These are phyloP conservation scores for Callipepla squamata DNA, from an alignment of 2,113 vertebrate species.

Conservation along the genomic window DNA sequence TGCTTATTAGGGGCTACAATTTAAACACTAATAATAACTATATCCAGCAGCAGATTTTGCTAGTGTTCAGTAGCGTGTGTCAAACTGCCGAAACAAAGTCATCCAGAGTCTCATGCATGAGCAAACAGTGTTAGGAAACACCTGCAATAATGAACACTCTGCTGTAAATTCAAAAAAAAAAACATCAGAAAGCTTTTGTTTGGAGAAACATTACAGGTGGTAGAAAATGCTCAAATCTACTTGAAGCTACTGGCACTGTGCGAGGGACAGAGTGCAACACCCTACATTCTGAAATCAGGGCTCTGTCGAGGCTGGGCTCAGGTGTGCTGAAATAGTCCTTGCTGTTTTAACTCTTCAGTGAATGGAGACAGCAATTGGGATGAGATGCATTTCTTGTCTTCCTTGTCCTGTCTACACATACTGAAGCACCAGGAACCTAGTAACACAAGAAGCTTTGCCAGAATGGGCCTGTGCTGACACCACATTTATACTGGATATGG, in stretches of 20 bases:
- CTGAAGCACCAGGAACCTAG: neutral
- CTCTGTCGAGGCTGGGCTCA: neutral
- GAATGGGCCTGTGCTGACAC: neutral
- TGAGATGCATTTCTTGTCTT: neutral
- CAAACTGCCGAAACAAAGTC: neutral
- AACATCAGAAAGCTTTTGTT: neutral
- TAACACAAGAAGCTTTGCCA: neutral
- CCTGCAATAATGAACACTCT: neutral
- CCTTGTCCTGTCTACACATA: neutral
- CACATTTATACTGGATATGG: fast-evolving
- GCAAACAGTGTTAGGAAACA: neutral
- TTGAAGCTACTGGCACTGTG: neutral
- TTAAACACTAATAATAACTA: neutral
- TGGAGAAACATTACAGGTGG: neutral
- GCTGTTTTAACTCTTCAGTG: neutral
- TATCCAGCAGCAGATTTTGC: neutral
- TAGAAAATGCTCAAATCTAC: neutral
- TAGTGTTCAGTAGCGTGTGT: neutral
- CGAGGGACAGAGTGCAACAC: neutral
- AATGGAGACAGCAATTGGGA: neutral
- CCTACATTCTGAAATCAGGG: neutral
- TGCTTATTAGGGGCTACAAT: neutral
- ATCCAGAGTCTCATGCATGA: neutral
- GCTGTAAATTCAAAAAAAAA: neutral
- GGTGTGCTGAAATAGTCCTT: neutral